Conservation (phyloP, 2,888 invertebrate genomes). For the Biston betularia region DNA sequence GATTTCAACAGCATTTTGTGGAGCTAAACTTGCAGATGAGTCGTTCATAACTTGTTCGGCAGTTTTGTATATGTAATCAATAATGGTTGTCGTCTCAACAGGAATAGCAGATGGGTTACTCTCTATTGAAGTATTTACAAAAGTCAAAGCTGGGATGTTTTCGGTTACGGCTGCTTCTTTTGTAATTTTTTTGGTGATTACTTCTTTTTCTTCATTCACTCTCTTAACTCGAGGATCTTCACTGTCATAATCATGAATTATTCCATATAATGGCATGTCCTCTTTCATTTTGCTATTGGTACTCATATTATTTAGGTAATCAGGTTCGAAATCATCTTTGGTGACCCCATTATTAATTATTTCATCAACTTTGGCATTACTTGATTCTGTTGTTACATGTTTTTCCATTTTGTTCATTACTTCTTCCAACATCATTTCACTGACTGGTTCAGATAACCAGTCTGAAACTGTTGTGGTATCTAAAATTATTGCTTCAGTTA, state of each 20-base stretch:
- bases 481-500: constrained; percentile 46
- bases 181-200: constrained; percentile 22
- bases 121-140: constrained; percentile 32
- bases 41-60: constrained; percentile 51
- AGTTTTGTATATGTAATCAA: constrained; percentile 72
- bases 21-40: constrained; percentile 8
- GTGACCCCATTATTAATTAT: constrained; percentile 59
- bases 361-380: constrained; percentile 63
- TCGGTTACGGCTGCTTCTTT: constrained; percentile 37
- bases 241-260: constrained; percentile 72
- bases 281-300: constrained; percentile 62
- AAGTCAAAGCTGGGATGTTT: constrained; percentile 33
- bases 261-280: constrained; percentile 68
- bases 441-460: constrained; percentile 73
- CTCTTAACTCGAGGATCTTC: constrained; percentile 72
- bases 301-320: constrained; percentile 72
- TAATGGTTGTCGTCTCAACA: constrained; percentile 69
- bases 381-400: constrained; percentile 62
- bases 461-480: constrained; percentile 66
- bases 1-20: constrained; percentile 28
- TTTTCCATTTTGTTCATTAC: constrained; percentile 63
- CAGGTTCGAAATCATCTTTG: constrained; percentile 77
- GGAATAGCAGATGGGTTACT: constrained; percentile 35
- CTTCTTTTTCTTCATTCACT: constrained; percentile 59
- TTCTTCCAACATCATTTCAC: constrained; percentile 69